phyloP scores from a whole-genome alignment of 2,113 vertebrate genomes.

The Rhabdornis inornatus region DNA sequence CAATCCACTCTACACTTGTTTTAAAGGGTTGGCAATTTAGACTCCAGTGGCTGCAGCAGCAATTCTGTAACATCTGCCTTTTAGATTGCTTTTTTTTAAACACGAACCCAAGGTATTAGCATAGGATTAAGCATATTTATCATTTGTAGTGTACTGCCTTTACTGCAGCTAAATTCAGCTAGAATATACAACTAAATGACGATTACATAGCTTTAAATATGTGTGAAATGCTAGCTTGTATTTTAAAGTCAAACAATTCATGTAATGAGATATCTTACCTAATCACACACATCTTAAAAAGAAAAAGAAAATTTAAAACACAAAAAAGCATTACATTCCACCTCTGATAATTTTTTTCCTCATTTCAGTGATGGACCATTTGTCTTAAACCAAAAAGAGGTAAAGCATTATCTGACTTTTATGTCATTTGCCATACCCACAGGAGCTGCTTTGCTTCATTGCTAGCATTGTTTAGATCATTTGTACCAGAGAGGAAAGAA shows the following conservation, averaged over 20 bases:
- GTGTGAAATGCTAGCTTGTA: background rate
- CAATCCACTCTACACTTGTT: background rate
- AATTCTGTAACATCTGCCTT: background rate
- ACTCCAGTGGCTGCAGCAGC: background rate
- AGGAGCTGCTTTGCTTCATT: conserved; percentile 5
- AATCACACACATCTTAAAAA: background rate
- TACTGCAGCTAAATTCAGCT: background rate
- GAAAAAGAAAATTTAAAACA: background rate
- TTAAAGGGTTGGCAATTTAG: background rate
- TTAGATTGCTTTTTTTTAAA: background rate
- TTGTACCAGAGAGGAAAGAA: conserved; percentile 25
- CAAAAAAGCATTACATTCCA: background rate
- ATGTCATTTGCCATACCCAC: background rate
- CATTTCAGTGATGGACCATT: background rate
- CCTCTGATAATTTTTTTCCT: background rate
- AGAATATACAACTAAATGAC: background rate
- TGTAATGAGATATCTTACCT: background rate
- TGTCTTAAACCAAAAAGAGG: background rate
- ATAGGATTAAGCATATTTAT: background rate
- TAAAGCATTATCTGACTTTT: background rate
- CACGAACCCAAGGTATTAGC: background rate
- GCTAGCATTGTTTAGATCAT: conserved; percentile 22
- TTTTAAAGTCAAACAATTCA: background rate
- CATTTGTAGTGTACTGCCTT: background rate
- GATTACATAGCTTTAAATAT: background rate